Conservation (phyloP, 2,113 vertebrate species). For the Cynocephalus volans region DNA sequence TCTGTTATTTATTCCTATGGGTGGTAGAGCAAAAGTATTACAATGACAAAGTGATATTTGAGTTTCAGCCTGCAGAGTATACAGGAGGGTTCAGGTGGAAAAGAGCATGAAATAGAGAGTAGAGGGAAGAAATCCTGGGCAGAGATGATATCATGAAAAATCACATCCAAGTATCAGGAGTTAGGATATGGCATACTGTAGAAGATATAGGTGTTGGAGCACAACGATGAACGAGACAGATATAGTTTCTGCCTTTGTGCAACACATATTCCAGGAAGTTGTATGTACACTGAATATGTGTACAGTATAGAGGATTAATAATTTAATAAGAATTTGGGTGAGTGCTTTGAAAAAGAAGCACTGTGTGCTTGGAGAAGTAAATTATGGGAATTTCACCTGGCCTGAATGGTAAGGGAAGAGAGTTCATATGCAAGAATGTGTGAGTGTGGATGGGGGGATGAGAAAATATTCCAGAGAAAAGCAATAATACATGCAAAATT, state of each 20-base stretch:
- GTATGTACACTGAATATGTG: not conserved
- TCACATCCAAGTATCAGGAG: not conserved
- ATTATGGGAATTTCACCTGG: not conserved
- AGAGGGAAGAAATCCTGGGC: not conserved
- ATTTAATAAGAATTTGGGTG: not conserved
- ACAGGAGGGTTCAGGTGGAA: not conserved
- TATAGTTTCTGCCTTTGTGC: not conserved
- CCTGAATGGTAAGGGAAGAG: not conserved
- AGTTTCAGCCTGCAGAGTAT: not conserved
- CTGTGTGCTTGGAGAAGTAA: not conserved
- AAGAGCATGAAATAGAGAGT: not conserved
- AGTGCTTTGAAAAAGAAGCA: constrained; percentile 4
- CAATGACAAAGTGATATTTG: not conserved
- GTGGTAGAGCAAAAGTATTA: not conserved
- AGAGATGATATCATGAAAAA: not conserved
- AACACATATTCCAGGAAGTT: not conserved
- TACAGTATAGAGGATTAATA: not conserved
- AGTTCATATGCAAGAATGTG: not conserved
- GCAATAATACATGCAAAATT: too few relatives aligned
- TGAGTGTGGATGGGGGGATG: too few relatives aligned
- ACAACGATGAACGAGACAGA: not conserved
- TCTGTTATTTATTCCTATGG: not conserved
- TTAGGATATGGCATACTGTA: not conserved
- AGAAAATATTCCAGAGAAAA: not conserved
- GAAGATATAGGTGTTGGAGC: not conserved